Percentiles rank a stretch among this genome's conserved stretches.
Evolutionary conservation across 2,888 invertebrate genomes (phyloP).

Genomic region (Nezara viridula): DNA sequence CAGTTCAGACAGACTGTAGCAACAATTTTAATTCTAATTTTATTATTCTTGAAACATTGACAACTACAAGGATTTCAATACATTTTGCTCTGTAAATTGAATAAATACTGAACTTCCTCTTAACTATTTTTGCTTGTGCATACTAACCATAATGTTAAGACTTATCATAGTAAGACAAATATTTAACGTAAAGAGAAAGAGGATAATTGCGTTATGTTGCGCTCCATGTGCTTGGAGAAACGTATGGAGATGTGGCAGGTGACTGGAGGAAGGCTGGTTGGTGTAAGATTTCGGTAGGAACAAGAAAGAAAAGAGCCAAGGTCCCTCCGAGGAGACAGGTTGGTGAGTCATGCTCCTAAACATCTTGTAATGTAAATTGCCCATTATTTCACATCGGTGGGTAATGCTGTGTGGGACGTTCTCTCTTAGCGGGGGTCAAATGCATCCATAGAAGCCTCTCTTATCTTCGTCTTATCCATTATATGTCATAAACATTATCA

Average conservation of each 20-base stretch:
- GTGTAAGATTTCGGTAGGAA: conserved; percentile 49
- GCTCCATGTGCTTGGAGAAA: neutral
- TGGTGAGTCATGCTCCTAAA: conserved; percentile 17
- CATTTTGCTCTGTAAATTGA: too few relatives aligned
- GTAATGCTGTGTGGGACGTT: conserved; percentile 37
- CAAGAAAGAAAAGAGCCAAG: conserved; percentile 44
- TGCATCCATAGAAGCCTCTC: neutral
- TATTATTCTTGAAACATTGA: too few relatives aligned
- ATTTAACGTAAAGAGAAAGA: neutral
- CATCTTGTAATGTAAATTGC: conserved; percentile 49
- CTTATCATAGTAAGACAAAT: neutral
- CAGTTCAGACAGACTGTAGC: too few relatives aligned
- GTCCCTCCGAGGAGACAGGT: conserved; percentile 1
- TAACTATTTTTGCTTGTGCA: too few relatives aligned
- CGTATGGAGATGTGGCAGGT: conserved; percentile 18
- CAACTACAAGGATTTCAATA: too few relatives aligned
- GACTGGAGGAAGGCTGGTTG: conserved; percentile 9
- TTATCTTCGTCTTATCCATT: neutral
- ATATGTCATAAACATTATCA: neutral
- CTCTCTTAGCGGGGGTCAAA: neutral
- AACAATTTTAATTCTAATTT: neutral
- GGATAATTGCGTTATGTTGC: neutral
- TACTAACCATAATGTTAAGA: too few relatives aligned
- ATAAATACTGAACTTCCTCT: too few relatives aligned
- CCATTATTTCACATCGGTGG: conserved; percentile 49